phyloP scores from a whole-genome alignment of 2,888 invertebrate genomes.

The Acleris emargana region DNA sequence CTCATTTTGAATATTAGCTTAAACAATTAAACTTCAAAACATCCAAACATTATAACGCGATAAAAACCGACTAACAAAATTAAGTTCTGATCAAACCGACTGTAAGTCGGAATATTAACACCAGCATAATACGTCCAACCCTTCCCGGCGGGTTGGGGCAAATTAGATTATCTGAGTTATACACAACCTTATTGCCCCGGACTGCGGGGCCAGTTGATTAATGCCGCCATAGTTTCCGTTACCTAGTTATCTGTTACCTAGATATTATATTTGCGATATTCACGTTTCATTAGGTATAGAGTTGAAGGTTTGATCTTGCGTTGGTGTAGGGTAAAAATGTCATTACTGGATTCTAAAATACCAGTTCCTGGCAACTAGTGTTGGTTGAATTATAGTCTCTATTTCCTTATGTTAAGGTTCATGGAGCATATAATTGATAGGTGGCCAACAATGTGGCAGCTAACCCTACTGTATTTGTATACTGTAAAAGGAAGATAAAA shows the following conservation, averaged over 20 bases:
- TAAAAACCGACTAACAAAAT: constrained; percentile 27
- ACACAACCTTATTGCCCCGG: constrained; percentile 64
- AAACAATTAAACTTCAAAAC: too few relatives aligned
- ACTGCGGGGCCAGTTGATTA: constrained; percentile 62
- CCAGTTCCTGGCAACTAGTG: too few relatives aligned
- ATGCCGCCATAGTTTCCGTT: constrained; percentile 58
- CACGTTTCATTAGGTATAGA: constrained; percentile 31
- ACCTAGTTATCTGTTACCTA: constrained; percentile 43
- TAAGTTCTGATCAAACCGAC: constrained; percentile 24
- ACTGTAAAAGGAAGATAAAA: too few relatives aligned
- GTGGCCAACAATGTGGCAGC: too few relatives aligned
- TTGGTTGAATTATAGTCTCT: too few relatives aligned
- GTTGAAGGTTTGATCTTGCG: too few relatives aligned
- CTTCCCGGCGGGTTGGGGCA: constrained; percentile 57
- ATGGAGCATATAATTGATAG: too few relatives aligned
- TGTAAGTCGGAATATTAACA: constrained; percentile 39
- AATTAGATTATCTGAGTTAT: constrained; percentile 71
- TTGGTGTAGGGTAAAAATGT: too few relatives aligned
- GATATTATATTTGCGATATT: constrained; percentile 37
- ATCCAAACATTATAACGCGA: background rate
- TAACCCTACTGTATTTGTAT: too few relatives aligned
- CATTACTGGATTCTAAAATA: too few relatives aligned
- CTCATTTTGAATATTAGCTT: too few relatives aligned
- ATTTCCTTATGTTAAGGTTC: too few relatives aligned
- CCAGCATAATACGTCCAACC: constrained; percentile 59